Base-by-base conservation (phyloP, 2,888 invertebrate species). In the Melinaea menophilus region DNA sequence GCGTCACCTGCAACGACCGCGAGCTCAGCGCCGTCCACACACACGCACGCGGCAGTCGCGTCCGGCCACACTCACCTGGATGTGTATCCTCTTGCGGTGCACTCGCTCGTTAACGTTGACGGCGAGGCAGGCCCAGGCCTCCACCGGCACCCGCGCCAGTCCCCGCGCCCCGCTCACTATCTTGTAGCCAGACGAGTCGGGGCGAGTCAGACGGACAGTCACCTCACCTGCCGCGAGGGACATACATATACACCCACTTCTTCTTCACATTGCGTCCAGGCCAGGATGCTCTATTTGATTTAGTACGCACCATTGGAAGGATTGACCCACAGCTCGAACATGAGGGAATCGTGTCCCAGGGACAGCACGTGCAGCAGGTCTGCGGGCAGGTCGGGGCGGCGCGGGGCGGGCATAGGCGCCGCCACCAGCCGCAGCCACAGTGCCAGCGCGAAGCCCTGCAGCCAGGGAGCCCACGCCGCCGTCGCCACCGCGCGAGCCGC, bases 401-500 rank as follows among this genome's bases (percentile, higher is more conserved):
- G 35, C 72, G 68, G 59, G 81, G 5, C 31, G 3, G 51, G 22
- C 22, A 22, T 22, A 22, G 41, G 41, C 9, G 41, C 41, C 41
- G 51, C 80, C 67, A 85, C 75, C 71, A 91, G 86, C 54, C 87
- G 79, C 70, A 94, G 75, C 93, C 94, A 94, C 75, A 91, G 77
- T 2, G 88, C 84, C 41, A 90, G 79, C 4, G 93, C 92, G 80
- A 93, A 93, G n/a, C 94, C 94, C 55, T 89, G 88, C 69, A 90
- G 75, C 93, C 94, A 94, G 65, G 93, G 89, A 66, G 92, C 91
- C 94, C 94, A 94, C 69, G 90, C 91, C 70, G 90, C 85, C 73
- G 90, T 91, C 73, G 82, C 86, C 71, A 81, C 80, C 63, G 83
- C 82, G 69, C 85, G 79, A 62, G 84, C 72, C 64, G 91, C 92